Evolutionary conservation across 2,888 invertebrate species (phyloP), one percentile per base, ranked within the genome.

Genomic region (Agrochola lychnidis): DNA sequence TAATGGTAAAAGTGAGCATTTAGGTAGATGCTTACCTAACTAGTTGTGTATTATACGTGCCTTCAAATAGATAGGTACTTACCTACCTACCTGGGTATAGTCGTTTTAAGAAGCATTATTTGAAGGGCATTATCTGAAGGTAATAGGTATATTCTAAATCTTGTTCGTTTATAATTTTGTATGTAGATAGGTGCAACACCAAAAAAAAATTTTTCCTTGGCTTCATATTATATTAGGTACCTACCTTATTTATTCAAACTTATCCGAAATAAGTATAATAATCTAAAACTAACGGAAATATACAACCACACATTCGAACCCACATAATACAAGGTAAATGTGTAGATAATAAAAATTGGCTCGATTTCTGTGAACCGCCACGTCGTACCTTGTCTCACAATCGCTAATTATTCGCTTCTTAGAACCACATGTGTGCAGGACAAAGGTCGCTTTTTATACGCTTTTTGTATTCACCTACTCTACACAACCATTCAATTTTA

Each of bases 351-450:
- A 76, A 62, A 70, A 62, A 69, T 53, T 40, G 51, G 16, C 61
- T 74, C 30, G 30, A 61, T 67, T 87, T 89, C 86, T 80, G 78
- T 73, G 82, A 88, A 89, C 83, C 76, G 67, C 63, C 88, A 83
- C 79, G 78, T 57, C 84, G 71, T 86, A 89, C 88, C 89, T 89
- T 84, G 85, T 84, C 73, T 84, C 87, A 83, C 87, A 89, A 87
- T 90, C 89, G 64, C 89, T 92, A 93, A 93, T 93, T 92, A 92
- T 88, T 83, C 81, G 80, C 82, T 94, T 94, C 94, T 88, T 75
- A 81, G 93, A 94, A 87, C 87, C 91, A 93, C 93, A 94, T 92
- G 90, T 92, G 90, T 85, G 87, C 86, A 73, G 79, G 80, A 92
- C 93, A 92, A 91, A 91, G 91, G 88, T 89, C 89, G 87, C 89